Base-by-base conservation (phyloP, 1,140 invertebrate genomes). In the Diabrotica virgifera region DNA sequence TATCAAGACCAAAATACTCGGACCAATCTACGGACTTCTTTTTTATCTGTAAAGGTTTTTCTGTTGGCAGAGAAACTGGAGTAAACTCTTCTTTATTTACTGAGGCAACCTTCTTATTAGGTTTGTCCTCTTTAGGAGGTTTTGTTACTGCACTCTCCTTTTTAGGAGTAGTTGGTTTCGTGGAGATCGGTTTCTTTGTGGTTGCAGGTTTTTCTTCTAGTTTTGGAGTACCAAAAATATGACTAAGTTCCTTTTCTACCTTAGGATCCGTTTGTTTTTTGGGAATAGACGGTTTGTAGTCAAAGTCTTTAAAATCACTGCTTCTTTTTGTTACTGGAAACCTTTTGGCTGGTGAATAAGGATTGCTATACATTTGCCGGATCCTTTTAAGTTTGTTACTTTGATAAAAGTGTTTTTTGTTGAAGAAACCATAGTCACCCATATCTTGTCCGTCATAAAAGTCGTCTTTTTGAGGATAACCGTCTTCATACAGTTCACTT, bases 11-110 rank as follows among this genome's bases (percentile, higher is more conserved):
- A 73, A 93, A 93, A 70, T 93, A 93, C 58, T 91, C 85, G 0
- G 90, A 91, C 92, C 91, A 94, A 69, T 93, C 86, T 46, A 93
- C 85, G 9, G 89, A 90, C 76, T 92, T 92, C 77, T 93, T 93
- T 67, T 84, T 85, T 5, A 89, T 78, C 50, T 82, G 80, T 36
- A 87, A 80, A 6, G 82, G 79, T 71, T 84, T 82, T 50, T 81
- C 74, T 37, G 77, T 73, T 64, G 79, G 38, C 79, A 77, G 38
- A 78, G 64, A 51, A 10, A 63, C 64, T 40, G 71, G 70, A 35
- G 62, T 58, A 56, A 68, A 63, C 50, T 68, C 40, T 62, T 72
- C 50, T 14, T 72, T 72, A 52, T 70, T 70, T 6, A 66, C 59
- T 12, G 66, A 52, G 5, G 14, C 51, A 13, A 57, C 53, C 24